Percentiles rank a stretch among this genome's conserved stretches.
Conservation (phyloP, 2,797 vertebrate genomes). For the Lateolabrax maculatus region DNA sequence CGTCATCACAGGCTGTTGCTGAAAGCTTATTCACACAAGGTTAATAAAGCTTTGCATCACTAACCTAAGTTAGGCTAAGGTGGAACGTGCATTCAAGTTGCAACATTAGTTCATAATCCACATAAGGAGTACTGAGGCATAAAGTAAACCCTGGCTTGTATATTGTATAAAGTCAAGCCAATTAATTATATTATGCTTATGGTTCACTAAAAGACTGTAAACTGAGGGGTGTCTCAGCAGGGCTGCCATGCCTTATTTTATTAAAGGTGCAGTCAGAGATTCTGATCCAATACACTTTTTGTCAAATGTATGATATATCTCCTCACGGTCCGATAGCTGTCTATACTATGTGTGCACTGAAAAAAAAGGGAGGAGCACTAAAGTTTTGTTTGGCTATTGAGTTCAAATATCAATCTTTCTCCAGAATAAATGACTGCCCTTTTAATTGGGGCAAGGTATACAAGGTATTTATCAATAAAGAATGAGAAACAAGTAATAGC, state of each 20-base stretch:
- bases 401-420: no score
- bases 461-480: not conserved
- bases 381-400: no score
- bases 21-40: not conserved
- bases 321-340: no score
- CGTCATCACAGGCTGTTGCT: not conserved
- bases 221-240: not conserved
- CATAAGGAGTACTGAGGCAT: no score
- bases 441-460: no score
- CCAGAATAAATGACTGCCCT: no score
- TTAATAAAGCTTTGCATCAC: not conserved
- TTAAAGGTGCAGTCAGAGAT: not conserved
- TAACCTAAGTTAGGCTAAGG: not conserved
- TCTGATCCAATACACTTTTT: no score
- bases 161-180: no score
- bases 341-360: no score
- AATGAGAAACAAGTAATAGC: not conserved
- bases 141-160: not conserved
- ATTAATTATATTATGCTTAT: not conserved
- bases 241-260: not conserved
- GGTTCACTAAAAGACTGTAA: conserved; percentile 1
- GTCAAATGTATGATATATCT: no score
- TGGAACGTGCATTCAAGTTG: not conserved
- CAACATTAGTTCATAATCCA: not conserved
- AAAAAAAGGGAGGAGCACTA: no score